Conservation (phyloP, 1,140 invertebrate genomes). For the Apis mellifera region DNA sequence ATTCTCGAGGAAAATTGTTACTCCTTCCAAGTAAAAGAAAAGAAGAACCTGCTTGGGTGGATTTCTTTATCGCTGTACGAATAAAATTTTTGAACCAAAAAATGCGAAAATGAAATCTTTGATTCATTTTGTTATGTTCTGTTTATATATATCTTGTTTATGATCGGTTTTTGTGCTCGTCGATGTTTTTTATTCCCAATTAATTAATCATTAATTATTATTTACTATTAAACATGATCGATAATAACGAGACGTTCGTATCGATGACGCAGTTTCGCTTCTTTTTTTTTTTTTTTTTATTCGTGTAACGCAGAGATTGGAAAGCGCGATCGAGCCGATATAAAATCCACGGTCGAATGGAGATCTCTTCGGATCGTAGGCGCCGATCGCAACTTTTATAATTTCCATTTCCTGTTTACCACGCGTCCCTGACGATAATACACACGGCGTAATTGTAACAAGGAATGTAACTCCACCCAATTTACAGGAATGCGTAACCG, state of each 20-base stretch:
- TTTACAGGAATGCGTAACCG: not conserved
- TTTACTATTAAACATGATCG: too few relatives aligned
- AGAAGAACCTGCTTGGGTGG: too few relatives aligned
- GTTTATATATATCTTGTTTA: too few relatives aligned
- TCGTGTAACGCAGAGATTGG: not conserved
- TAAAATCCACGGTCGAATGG: conserved; percentile 22
- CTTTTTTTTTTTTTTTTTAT: conserved; percentile 19
- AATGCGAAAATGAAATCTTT: too few relatives aligned
- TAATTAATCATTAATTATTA: too few relatives aligned
- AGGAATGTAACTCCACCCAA: conserved; percentile 15
- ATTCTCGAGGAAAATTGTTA: too few relatives aligned
- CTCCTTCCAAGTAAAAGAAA: too few relatives aligned
- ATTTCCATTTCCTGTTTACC: conserved; percentile 12
- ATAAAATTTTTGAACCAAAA: too few relatives aligned
- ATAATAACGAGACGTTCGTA: conserved; percentile 1
- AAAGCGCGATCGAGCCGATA: not conserved
- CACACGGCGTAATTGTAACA: not conserved
- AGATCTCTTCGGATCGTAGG: not conserved
- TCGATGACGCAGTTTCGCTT: not conserved
- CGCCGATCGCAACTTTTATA: conserved; percentile 9
- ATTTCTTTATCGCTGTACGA: too few relatives aligned
- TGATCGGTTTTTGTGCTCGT: too few relatives aligned
- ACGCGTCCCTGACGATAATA: not conserved
- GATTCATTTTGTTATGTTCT: too few relatives aligned
- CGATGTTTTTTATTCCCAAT: too few relatives aligned